Evolutionary conservation across 2,888 invertebrate species (phyloP), one percentile per base, ranked within the genome.

Genomic region (Xylota segnis): DNA sequence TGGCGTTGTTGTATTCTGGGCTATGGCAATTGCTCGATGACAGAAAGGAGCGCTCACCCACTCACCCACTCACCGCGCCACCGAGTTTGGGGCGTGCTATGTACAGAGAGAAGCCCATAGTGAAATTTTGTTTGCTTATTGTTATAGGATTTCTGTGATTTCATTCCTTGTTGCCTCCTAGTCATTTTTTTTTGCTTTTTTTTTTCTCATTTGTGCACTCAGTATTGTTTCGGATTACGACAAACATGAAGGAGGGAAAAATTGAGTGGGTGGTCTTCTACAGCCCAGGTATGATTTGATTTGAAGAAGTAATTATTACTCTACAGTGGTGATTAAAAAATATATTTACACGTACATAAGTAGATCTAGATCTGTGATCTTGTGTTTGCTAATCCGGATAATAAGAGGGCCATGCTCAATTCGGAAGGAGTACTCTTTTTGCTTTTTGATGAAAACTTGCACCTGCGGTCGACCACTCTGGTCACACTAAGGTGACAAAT

Each of bases 81-180:
- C n/a, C 18, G 68, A 29, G 79, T 40, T 75, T 61, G 76, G 65
- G 61, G 59, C 16, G 54, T n/a, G 34, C 63, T 58, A 16, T 37
- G 23, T 47, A 43, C 52, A 9, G 29, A 50, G 29, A 50, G 58
- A 58, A 16, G 70, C 52, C 63, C 43, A 23, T 68, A 65, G 50
- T 72, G 45, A 72, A 86, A 83, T 74, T 77, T 56, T 83, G 76
- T 87, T 87, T 83, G 78, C 70, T 87, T 84, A 84, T 84, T 84
- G 84, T 84, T 84, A 84, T 84, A 81, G 65, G 81, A 84, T 81
- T 84, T 76, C 81, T 71, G 84, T 71, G 81, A 83, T 87, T 88
- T 88, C 86, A 79, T 88, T 88, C 79, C 87, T 88, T 83, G 86
- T 79, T 87, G 75, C 77, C 72, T 76, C 37, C 71, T 77, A 63